Conservation (phyloP, 2,113 vertebrate genomes). For the Hylia prasina region DNA sequence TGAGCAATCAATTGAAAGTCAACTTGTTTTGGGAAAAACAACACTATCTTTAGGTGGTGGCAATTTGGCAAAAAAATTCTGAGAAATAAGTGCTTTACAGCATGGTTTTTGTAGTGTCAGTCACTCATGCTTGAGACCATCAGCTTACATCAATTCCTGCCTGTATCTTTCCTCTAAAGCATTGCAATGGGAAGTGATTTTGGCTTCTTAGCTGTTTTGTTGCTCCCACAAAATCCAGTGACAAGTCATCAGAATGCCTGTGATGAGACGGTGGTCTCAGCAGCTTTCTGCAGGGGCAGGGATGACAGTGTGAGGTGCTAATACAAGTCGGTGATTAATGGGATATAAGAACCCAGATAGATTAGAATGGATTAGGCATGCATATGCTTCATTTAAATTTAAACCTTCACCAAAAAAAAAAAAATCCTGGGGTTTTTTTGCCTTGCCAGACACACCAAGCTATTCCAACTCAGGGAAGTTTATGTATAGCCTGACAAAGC, state of each 20-base stretch:
- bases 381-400: background rate
- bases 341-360: conserved; percentile 19
- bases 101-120: background rate
- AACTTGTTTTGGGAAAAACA: background rate
- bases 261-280: conserved; percentile 14
- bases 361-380: conserved; percentile 39
- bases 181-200: background rate
- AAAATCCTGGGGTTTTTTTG: background rate
- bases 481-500: background rate
- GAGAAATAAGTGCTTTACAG: background rate
- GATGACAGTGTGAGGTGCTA: conserved; percentile 11
- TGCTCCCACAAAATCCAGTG: conserved; percentile 30
- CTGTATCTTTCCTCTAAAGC: background rate
- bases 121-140: background rate
- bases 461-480: background rate
- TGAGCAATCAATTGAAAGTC: background rate
- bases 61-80: background rate
- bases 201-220: conserved; percentile 1
- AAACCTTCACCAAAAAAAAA: background rate
- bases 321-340: conserved; percentile 50
- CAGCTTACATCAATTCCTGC: background rate
- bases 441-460: background rate
- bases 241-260: conserved; percentile 56
- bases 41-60: background rate
- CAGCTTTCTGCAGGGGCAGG: background rate